Conservation (phyloP, 2,888 invertebrate genomes). For the Lagria hirta region DNA sequence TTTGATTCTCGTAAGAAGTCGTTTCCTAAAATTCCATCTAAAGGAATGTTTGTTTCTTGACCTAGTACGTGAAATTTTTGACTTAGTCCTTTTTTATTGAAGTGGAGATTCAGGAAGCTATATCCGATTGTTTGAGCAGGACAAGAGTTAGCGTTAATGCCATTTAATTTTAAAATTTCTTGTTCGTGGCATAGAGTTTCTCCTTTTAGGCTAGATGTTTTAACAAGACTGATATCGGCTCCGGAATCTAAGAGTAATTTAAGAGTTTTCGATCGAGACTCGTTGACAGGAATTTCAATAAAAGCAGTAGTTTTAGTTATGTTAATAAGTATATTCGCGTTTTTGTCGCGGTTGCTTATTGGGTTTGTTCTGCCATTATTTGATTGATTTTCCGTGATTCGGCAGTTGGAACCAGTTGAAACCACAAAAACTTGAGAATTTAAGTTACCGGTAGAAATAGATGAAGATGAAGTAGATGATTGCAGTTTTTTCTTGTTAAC, state of each 20-base stretch:
- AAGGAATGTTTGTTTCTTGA: slow-evolving; percentile 11
- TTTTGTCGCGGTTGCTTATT: too few relatives aligned
- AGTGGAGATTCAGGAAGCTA: slow-evolving; percentile 4
- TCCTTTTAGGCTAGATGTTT: too few relatives aligned
- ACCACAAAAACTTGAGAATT: too few relatives aligned
- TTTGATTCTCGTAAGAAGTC: slow-evolving; percentile 19
- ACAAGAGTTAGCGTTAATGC: not conserved
- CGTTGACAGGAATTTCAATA: slow-evolving; percentile 5
- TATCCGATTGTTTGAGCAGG: not conserved
- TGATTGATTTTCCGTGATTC: too few relatives aligned
- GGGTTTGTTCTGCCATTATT: too few relatives aligned
- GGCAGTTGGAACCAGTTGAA: too few relatives aligned
- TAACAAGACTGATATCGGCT: slow-evolving; percentile 4
- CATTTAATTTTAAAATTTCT: slow-evolving; percentile 5
- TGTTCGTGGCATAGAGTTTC: not conserved
- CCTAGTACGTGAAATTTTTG: slow-evolving; percentile 6
- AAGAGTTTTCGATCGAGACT: slow-evolving; percentile 1
- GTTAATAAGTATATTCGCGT: too few relatives aligned
- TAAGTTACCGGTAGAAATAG: too few relatives aligned
- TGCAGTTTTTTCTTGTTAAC: too few relatives aligned
- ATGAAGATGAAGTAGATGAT: too few relatives aligned
- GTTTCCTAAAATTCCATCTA: slow-evolving; percentile 28
- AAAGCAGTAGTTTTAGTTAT: slow-evolving; percentile 5
- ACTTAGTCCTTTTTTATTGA: not conserved
- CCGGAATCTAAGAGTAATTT: slow-evolving; percentile 2